Conservation (phyloP, 2,797 vertebrate genomes). For the Varecia variegata region DNA sequence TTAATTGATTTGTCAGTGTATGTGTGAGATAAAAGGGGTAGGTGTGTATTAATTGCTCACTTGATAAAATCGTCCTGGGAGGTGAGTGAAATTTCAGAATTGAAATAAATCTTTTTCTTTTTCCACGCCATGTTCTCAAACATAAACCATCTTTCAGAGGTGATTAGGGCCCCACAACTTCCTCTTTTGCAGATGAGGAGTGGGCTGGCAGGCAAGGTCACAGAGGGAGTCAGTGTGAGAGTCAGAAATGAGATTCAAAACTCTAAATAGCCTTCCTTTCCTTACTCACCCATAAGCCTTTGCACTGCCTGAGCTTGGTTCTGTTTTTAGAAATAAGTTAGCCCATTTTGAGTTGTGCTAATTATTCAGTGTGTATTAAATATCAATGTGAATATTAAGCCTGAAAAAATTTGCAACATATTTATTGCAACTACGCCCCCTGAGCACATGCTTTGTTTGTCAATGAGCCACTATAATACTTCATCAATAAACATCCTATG, state of each 20-base stretch:
- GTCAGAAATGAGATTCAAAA: neutral
- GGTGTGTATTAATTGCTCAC: neutral
- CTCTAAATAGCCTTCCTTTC: neutral
- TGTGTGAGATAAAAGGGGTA: neutral
- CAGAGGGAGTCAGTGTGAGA: neutral
- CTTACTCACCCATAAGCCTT: neutral
- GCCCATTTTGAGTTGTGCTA: conserved; percentile 38
- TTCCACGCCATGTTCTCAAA: neutral
- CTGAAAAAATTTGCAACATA: neutral
- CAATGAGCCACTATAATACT: neutral
- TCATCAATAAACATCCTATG: neutral
- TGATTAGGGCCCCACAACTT: neutral
- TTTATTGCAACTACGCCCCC: neutral
- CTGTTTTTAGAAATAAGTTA: conserved; percentile 53
- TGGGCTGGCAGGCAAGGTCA: neutral
- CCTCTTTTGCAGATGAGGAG: neutral
- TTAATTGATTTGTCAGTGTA: neutral
- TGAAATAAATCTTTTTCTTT: neutral
- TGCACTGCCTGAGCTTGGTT: neutral
- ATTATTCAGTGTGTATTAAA: conserved; percentile 57
- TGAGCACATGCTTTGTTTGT: neutral
- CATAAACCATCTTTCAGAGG: neutral
- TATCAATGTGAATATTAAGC: conserved; percentile 41
- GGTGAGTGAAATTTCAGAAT: neutral
- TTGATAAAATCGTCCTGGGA: conserved; percentile 14